Conservation (phyloP, 2,888 invertebrate species). For the Malthinus seriepunctatus region DNA sequence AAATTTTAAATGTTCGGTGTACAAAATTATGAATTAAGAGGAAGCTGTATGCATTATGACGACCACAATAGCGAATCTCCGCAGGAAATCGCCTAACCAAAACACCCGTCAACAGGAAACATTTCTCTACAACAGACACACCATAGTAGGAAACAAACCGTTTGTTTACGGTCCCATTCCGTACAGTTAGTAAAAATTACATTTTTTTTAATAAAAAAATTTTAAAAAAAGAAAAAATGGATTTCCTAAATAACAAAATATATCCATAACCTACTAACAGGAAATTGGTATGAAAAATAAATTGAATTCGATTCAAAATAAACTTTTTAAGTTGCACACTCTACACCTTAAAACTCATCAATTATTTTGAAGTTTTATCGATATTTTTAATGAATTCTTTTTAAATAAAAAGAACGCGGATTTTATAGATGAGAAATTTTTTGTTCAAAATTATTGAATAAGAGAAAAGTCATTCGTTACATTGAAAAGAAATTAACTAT, state of each 20-base stretch:
- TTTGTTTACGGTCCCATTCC: slow-evolving; percentile 76
- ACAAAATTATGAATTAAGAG: slow-evolving; percentile 10
- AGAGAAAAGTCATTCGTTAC: too few species aligned
- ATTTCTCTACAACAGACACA: slow-evolving; percentile 45
- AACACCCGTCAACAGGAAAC: slow-evolving; percentile 40
- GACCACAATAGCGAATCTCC: slow-evolving; percentile 38
- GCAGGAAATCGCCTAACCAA: slow-evolving; percentile 44
- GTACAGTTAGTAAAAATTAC: slow-evolving; percentile 69
- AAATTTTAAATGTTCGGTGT: slow-evolving; percentile 1
- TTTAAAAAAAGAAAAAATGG: slow-evolving; percentile 2
- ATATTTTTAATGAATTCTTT: too few species aligned
- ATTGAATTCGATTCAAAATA: background rate
- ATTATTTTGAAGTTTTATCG: too few species aligned
- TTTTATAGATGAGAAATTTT: too few species aligned
- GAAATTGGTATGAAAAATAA: slow-evolving; percentile 6
- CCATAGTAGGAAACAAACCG: slow-evolving; percentile 63
- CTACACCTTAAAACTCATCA: too few species aligned
- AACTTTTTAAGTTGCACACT: too few species aligned
- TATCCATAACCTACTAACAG: background rate
- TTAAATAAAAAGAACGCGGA: too few species aligned
- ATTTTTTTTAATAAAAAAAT: slow-evolving; percentile 2
- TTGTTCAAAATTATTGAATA: too few species aligned
- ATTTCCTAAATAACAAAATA: slow-evolving; percentile 1
- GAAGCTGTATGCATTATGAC: slow-evolving; percentile 22
- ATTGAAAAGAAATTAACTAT: too few species aligned